These are phyloP conservation scores for Bursaphelenchus okinawaensis DNA, from an alignment of 2,888 invertebrate species.

Conservation along the genomic window DNA sequence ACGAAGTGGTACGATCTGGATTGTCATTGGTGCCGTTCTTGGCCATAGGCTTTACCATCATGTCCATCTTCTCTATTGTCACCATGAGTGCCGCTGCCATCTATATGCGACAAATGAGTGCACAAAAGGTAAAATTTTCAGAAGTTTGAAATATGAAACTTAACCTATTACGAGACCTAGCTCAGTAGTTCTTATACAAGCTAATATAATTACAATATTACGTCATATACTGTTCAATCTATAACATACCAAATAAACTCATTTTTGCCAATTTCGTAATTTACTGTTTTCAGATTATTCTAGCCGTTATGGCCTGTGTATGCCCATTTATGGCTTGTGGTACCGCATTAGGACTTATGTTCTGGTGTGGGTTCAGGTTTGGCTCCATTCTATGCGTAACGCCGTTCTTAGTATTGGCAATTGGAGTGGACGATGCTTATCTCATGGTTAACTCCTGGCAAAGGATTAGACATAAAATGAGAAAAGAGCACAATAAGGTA, in stretches of 20 bases:
- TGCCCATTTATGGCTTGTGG: constrained; percentile 55
- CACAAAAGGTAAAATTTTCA: constrained; percentile 35
- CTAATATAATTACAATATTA: no score
- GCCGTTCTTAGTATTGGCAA: constrained; percentile 48
- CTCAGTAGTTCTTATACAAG: no score
- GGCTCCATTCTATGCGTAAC: constrained; percentile 56
- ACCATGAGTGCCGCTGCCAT: constrained; percentile 46
- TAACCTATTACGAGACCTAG: no score
- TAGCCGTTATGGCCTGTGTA: constrained; percentile 50
- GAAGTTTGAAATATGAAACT: no score
- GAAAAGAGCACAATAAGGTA: constrained; percentile 1
- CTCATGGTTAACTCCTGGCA: constrained; percentile 52
- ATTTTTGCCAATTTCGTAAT: no score
- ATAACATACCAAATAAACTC: constrained; percentile 5
- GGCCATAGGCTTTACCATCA: constrained; percentile 52
- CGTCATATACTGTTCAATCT: background rate
- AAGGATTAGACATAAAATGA: constrained; percentile 1
- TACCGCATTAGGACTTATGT: constrained; percentile 45
- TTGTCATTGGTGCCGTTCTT: constrained; percentile 52
- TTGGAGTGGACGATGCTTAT: constrained; percentile 55
- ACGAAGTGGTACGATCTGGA: constrained; percentile 43
- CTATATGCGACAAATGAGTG: constrained; percentile 41
- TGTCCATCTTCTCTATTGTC: constrained; percentile 47
- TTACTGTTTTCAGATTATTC: constrained; percentile 39
- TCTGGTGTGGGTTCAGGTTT: constrained; percentile 48